These are phyloP conservation scores for Hippotragus niger DNA, from an alignment of 2,113 vertebrate genomes.

Conservation along the genomic window DNA sequence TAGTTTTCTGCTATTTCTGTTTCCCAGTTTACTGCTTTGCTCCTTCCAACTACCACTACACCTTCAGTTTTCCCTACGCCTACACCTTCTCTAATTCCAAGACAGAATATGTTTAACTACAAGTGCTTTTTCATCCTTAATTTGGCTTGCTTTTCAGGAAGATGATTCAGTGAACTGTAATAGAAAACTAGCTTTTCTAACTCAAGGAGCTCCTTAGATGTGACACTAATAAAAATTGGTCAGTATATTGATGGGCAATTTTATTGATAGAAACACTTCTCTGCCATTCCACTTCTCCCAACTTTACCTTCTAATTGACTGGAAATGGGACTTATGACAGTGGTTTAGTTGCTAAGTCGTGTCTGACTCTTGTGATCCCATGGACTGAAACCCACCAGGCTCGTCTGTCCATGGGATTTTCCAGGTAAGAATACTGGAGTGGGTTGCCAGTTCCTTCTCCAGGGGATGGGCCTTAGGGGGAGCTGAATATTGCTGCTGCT, in stretches of 20 bases:
- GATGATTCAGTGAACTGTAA: neutral
- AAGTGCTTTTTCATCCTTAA: neutral
- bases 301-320: neutral
- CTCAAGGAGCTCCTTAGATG: neutral
- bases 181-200: slow-evolving; percentile 15
- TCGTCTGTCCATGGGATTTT: neutral
- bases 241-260: neutral
- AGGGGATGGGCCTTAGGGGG: neutral
- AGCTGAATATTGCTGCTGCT: too few species aligned
- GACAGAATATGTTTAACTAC: neutral
- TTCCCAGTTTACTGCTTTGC: neutral
- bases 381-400: neutral
- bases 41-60: neutral
- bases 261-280: neutral
- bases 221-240: neutral
- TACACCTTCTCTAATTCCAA: neutral
- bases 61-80: neutral
- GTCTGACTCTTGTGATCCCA: neutral
- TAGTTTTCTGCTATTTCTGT: neutral
- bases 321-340: fast-evolving
- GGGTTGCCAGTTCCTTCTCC: neutral
- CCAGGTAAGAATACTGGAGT: neutral
- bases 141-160: neutral
- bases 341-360: neutral
- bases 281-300: neutral